These are phyloP conservation scores for Creontiades dilutus DNA, from an alignment of 2,888 invertebrate genomes.

Conservation along the genomic window DNA sequence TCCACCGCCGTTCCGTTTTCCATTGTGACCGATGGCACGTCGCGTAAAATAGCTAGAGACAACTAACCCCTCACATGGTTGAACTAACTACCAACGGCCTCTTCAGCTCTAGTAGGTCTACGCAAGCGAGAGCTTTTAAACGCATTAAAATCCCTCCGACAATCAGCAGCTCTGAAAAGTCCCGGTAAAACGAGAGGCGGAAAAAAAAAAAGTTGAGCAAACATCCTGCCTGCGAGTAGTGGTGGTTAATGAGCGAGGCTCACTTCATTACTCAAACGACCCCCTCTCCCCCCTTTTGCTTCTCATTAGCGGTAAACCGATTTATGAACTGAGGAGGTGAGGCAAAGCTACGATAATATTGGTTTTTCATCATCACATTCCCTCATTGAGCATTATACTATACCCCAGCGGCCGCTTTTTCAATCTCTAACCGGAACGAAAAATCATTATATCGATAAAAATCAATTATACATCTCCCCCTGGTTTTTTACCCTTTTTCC, in stretches of 20 bases:
- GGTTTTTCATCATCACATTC: slow-evolving; percentile 66
- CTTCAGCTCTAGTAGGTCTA: neutral
- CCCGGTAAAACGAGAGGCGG: neutral
- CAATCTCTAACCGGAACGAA: neutral
- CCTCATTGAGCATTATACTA: slow-evolving; percentile 24
- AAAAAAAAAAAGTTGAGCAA: slow-evolving; percentile 39
- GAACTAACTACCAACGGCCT: too few relatives aligned
- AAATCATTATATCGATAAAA: slow-evolving; percentile 49
- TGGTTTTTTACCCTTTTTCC: neutral
- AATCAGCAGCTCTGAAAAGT: neutral
- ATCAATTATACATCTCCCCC: slow-evolving; percentile 22
- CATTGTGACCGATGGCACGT: too few relatives aligned
- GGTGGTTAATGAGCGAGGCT: slow-evolving; percentile 60
- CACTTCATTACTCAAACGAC: slow-evolving; percentile 65
- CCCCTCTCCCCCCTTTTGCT: neutral
- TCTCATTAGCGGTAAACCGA: slow-evolving; percentile 70
- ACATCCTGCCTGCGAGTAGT: slow-evolving; percentile 12
- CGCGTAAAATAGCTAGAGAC: too few relatives aligned
- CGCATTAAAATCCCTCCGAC: neutral
- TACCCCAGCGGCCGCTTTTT: slow-evolving; percentile 28
- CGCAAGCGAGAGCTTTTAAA: neutral
- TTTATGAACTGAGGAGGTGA: slow-evolving; percentile 70
- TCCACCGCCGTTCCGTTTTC: too few relatives aligned
- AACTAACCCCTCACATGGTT: too few relatives aligned
- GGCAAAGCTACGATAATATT: slow-evolving; percentile 68